These are phyloP conservation scores for Heterodera schachtii DNA, from an alignment of 1,140 invertebrate species.

Conservation along the genomic window DNA sequence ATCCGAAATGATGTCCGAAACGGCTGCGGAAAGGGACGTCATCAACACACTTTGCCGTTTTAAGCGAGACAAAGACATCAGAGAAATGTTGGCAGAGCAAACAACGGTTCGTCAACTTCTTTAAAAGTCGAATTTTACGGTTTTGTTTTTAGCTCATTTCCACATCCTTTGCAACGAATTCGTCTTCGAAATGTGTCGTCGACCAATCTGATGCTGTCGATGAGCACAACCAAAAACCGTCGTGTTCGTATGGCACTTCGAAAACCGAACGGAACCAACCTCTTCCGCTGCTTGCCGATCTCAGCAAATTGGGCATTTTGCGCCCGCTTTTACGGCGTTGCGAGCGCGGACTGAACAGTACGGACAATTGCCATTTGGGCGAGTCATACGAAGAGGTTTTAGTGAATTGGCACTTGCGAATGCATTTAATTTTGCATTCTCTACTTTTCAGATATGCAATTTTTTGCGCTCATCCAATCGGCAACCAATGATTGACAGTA, in stretches of 20 bases:
- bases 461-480: background rate
- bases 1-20: background rate
- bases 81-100: constrained; percentile 3
- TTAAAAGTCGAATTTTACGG: background rate
- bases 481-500: background rate
- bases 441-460: background rate
- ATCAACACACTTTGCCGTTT: constrained; percentile 34
- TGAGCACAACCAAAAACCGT: background rate
- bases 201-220: background rate
- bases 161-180: background rate
- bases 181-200: no score
- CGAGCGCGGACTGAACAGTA: constrained; percentile 1
- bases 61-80: constrained; percentile 28
- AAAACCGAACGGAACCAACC: background rate
- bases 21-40: constrained; percentile 26
- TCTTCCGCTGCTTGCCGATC: background rate
- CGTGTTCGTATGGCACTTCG: background rate
- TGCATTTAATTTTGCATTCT: background rate
- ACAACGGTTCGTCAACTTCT: background rate
- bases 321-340: constrained; percentile 7
- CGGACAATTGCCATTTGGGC: constrained; percentile 9
- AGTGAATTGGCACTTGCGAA: background rate
- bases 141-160: background rate
- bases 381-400: constrained; percentile 11
- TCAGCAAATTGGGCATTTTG: background rate